These are phyloP conservation scores for Amphilophus citrinellus DNA, from an alignment of 2,113 vertebrate species.

Conservation along the genomic window DNA sequence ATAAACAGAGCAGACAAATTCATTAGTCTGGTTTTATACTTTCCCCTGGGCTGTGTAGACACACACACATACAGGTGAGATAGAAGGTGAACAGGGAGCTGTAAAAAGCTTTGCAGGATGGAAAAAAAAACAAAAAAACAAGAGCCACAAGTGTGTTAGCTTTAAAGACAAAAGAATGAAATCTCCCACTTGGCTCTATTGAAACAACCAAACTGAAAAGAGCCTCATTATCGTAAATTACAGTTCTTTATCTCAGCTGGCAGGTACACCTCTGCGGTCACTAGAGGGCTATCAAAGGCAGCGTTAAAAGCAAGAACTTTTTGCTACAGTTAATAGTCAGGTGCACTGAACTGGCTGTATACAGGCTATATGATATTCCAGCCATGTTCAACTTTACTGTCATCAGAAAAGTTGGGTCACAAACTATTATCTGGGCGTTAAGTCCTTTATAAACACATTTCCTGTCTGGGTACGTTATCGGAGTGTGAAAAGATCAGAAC, in stretches of 20 bases:
- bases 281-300: constrained; percentile 72
- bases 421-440: background rate
- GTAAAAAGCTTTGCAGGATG: constrained; percentile 26
- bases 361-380: constrained; percentile 31
- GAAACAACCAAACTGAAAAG: constrained; percentile 16
- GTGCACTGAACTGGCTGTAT: constrained; percentile 35
- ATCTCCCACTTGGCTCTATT: constrained; percentile 29
- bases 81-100: background rate
- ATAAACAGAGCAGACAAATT: constrained; percentile 46
- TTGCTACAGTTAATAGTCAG: constrained; percentile 48
- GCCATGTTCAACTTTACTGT: constrained; percentile 31
- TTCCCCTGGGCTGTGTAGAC: constrained; percentile 22
- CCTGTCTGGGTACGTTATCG: background rate
- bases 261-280: constrained; percentile 62
- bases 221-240: constrained; percentile 53
- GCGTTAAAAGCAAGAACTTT: background rate
- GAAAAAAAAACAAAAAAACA: constrained; percentile 30
- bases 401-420: constrained; percentile 24
- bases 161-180: background rate
- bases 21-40: constrained; percentile 53
- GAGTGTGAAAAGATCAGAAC: background rate
- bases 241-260: constrained; percentile 37
- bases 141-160: background rate
- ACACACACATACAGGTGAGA: constrained; percentile 15
- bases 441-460: constrained; percentile 6